phyloP scores from a whole-genome alignment of 2,113 vertebrate species.

The Salminus brasiliensis region DNA sequence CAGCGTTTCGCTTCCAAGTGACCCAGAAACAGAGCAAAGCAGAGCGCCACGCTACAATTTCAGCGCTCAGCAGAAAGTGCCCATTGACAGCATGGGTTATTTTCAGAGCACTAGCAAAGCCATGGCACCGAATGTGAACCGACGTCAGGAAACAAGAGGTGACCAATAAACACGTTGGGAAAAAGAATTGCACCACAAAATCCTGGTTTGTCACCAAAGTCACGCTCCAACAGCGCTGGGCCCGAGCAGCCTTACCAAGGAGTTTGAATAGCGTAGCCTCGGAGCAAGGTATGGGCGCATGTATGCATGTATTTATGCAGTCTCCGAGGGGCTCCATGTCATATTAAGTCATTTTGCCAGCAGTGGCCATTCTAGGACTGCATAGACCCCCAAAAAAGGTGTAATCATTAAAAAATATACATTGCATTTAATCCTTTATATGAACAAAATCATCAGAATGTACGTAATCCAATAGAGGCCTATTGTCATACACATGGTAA shows the following conservation, averaged over 20 bases:
- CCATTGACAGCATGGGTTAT: not conserved
- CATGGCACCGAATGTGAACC: not conserved
- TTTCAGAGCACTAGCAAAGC: not conserved
- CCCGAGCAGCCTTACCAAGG: not conserved
- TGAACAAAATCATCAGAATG: no score
- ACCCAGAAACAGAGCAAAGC: constrained; percentile 17
- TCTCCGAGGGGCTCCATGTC: no score
- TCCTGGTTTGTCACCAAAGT: not conserved
- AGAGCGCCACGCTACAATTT: not conserved
- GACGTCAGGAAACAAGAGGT: not conserved
- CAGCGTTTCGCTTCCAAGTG: constrained; percentile 21
- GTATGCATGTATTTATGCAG: no score
- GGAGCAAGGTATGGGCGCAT: no score
- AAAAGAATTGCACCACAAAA: not conserved
- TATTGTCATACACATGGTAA: no score
- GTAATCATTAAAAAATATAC: no score
- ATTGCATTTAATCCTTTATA: no score
- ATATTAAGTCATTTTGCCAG: no score
- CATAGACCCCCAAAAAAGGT: no score
- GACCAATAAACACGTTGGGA: not conserved
- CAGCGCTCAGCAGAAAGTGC: not conserved
- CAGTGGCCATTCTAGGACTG: no score
- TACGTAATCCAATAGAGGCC: no score
- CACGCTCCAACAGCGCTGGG: not conserved
- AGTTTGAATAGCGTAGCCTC: not conserved